These are phyloP conservation scores for Sphaeridia pumilis DNA, from an alignment of 2,888 invertebrate species.

Conservation along the genomic window DNA sequence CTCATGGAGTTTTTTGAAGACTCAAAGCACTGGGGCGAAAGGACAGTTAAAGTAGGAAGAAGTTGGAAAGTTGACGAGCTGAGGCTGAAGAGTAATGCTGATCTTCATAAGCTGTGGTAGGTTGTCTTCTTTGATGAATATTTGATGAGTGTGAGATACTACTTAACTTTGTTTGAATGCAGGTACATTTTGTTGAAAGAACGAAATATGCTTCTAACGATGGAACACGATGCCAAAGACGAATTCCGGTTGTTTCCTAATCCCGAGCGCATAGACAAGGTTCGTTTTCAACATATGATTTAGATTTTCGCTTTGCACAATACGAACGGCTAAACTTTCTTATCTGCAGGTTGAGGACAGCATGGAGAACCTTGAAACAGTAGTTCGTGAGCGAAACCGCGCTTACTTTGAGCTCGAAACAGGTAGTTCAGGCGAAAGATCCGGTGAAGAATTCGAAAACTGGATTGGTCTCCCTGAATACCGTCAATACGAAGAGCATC, in stretches of 20 bases:
- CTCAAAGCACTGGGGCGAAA: constrained; percentile 68
- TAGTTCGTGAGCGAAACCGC: constrained; percentile 80
- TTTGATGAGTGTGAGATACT: too few species aligned
- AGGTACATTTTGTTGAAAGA: constrained; percentile 85
- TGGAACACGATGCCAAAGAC: constrained; percentile 71
- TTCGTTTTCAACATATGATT: too few species aligned
- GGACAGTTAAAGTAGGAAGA: constrained; percentile 65
- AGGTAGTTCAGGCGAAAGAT: constrained; percentile 69
- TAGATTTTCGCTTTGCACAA: too few species aligned
- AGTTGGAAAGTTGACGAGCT: constrained; percentile 83
- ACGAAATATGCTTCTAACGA: constrained; percentile 89
- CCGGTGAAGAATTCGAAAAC: constrained; percentile 45
- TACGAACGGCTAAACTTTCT: too few species aligned
- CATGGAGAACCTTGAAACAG: constrained; percentile 83
- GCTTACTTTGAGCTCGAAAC: constrained; percentile 85
- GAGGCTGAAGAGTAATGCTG: constrained; percentile 84
- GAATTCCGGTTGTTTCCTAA: constrained; percentile 63
- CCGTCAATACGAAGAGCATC: constrained; percentile 27
- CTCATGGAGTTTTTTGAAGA: constrained; percentile 84
- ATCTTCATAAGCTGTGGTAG: constrained; percentile 94
- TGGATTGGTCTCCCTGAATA: constrained; percentile 33
- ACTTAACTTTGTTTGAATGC: too few species aligned
- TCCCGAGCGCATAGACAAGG: constrained; percentile 87
- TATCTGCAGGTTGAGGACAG: constrained; percentile 64
- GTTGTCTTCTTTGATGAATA: too few species aligned